A percentile compares a stretch with the other conserved stretches of the same genome.
Conservation (phyloP, 2,113 vertebrate genomes). For the Trematocara zebra region DNA sequence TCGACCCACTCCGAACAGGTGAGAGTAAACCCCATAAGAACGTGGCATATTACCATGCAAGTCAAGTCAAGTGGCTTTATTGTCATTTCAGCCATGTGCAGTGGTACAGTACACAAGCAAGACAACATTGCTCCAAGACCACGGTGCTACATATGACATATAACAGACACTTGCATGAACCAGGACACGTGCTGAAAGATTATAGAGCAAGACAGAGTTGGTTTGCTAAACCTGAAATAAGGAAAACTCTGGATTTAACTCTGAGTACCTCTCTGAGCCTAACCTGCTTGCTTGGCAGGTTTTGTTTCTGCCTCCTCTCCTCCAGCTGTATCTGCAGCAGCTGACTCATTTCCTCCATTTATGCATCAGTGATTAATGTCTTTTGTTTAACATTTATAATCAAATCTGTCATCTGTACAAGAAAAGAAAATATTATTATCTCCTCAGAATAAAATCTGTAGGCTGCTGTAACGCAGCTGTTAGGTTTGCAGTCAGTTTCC, state of each 20-base stretch:
- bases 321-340: not conserved
- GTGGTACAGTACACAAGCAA: not conserved
- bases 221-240: not conserved
- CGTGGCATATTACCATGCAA: not conserved
- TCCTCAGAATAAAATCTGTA: not conserved
- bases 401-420: fast-evolving
- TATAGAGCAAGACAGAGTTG: not conserved
- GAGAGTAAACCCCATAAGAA: not conserved
- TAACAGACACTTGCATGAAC: not conserved
- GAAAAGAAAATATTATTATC: not conserved
- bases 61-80: not conserved
- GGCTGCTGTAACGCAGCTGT: not conserved
- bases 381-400: not conserved
- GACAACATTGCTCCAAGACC: not conserved
- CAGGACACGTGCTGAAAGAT: not conserved
- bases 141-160: not conserved
- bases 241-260: not conserved
- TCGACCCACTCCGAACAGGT: conserved; percentile 96
- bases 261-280: not conserved
- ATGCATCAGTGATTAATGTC: not conserved
- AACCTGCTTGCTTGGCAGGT: not conserved
- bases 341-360: not conserved
- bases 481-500: not conserved
- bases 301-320: not conserved
- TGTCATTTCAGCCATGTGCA: not conserved